Conservation (phyloP, 2,113 vertebrate genomes). For the Sceloporus undulatus region DNA sequence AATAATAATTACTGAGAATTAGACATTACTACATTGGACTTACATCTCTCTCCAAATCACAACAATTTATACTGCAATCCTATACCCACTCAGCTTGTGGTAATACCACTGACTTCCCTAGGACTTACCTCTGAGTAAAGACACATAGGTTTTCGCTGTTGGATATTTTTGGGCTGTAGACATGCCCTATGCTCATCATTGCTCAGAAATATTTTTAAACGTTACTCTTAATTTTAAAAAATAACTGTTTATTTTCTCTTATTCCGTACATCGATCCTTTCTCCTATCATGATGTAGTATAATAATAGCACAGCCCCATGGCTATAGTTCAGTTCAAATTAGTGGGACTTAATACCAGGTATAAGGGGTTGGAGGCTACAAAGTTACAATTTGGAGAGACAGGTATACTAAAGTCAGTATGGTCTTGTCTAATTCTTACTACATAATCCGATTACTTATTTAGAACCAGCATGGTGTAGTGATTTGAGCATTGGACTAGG, state of each 20-base stretch:
- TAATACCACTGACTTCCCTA: background rate
- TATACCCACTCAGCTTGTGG: background rate
- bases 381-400: slow-evolving; percentile 13
- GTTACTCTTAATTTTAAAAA: background rate
- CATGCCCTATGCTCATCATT: background rate
- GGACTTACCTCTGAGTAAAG: background rate
- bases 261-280: background rate
- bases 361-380: background rate
- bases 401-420: slow-evolving; percentile 36
- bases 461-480: too few species aligned
- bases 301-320: background rate
- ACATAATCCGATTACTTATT: background rate
- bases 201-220: background rate
- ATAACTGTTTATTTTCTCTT: background rate
- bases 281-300: background rate
- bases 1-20: too few species aligned
- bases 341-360: background rate
- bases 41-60: too few species aligned
- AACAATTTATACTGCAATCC: too few species aligned
- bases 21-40: too few species aligned
- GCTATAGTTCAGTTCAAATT: background rate
- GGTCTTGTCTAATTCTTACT: slow-evolving; percentile 35
- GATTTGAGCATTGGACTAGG: too few species aligned
- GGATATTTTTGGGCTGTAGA: background rate
- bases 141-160: background rate